These are phyloP conservation scores for Melieria omissa DNA, from an alignment of 2,888 invertebrate species.

Conservation along the genomic window DNA sequence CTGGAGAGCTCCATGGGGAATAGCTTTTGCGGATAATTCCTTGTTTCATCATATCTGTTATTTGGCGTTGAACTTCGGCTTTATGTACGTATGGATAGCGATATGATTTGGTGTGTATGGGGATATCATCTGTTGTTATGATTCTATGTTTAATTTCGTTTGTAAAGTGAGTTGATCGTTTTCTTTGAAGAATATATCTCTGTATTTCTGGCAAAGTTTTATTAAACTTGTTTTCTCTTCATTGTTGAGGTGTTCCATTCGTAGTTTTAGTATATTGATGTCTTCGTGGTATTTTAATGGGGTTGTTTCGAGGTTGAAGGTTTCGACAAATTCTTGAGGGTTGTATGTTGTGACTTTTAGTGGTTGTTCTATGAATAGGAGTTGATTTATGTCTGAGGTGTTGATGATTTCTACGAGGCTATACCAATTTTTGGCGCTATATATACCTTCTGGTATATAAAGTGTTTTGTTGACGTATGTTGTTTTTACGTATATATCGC, in stretches of 20 bases:
- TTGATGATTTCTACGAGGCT: too few relatives aligned
- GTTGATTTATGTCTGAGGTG: too few relatives aligned
- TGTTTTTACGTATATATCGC: conserved; percentile 18
- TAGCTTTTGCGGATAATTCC: not conserved
- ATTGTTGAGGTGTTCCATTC: conserved; percentile 27
- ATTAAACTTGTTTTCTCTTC: conserved; percentile 25
- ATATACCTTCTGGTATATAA: too few relatives aligned
- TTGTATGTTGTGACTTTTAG: conserved; percentile 14
- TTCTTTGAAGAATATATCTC: not conserved
- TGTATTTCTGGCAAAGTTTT: not conserved
- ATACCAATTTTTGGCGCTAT: too few relatives aligned
- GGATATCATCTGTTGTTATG: not conserved
- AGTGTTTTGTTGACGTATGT: conserved; percentile 14
- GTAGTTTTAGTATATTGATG: conserved; percentile 13
- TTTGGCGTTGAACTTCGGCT: not conserved
- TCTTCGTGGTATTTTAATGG: not conserved
- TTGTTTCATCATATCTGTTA: not conserved
- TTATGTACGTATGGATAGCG: not conserved
- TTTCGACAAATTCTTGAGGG: not conserved
- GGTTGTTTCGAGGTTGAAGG: too few relatives aligned
- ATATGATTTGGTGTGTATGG: not conserved
- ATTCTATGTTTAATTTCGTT: conserved; percentile 16
- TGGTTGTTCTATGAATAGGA: too few relatives aligned
- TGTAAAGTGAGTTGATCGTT: not conserved
- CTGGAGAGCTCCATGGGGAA: not conserved